Evolutionary conservation across 2,113 vertebrate genomes (phyloP), one percentile per base, ranked within the genome.

Genomic region (Gracilinanus agilis): DNA sequence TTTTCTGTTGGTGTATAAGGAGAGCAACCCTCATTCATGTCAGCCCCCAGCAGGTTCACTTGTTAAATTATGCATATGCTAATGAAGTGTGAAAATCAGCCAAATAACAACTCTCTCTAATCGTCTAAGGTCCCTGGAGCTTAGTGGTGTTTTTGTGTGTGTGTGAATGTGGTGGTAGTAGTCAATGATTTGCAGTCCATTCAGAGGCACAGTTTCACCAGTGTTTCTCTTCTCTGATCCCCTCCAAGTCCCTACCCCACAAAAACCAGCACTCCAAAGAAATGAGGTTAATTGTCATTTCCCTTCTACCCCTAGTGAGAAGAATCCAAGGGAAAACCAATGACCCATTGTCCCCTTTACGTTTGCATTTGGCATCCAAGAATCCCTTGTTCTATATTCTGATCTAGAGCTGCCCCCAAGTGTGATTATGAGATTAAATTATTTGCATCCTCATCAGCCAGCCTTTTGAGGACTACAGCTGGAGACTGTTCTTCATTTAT

Each of bases 201-300:
- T 98, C 90, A n/a, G 96, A 98, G 97, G 96, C 97, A 96, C 67
- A 96, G 96, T 49, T 99, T 99, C 98, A 98, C 98, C 98, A 97
- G 98, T 96, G 6, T 98, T 98, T 98, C 98, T 98, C 92, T 91
- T 88, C 91, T 96, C 95, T 44, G 11, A 54, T 88, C n/a, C 24
- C 24, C 27, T 53, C 29, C 44, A 23, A 8, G 67, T 83, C 67
- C 67, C 67, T 40, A 21, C 12, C 67, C 29, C 40, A 49, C 61
- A 40, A 4, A 75, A 94, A 93, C 94, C 54, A 90, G 95, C 95
- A 90, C 96, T 95, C 97, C 97, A n/a, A 97, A 97, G 98, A 99
- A 98, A 99, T 97, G 98, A 99, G 99, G 98, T 99, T 99, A 99
- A 99, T 99, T 99, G 98, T 98, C 98, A 96, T 98, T 98, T 99